Evolutionary conservation across 1,140 invertebrate species (phyloP), one percentile per base, ranked within the genome.

Genomic region (Drosophila obscura): DNA sequence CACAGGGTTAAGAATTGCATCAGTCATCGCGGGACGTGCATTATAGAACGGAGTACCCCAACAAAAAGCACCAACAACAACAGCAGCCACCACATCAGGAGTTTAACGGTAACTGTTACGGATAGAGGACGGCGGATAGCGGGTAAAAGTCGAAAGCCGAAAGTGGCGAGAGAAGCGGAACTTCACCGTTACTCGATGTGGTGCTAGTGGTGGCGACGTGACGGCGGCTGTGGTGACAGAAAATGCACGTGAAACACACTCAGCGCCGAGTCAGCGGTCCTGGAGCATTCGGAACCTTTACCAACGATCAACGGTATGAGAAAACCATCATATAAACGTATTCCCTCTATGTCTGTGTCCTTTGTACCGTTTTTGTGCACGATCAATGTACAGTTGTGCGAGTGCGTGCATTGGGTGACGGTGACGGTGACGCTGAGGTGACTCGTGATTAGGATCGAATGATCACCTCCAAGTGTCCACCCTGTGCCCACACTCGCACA

Each of bases 181-280:
- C 39, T 53, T 51, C 62, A 67, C 22, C 63, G 59, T 67, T 68
- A 71, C 53, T 74, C 74, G 69, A 84, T 82, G 80, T 78, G 76
- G 66, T 62, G 68, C 58, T 65, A 46, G 62, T 49, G 57, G 53
- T 80, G 59, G 65, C 61, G 73, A 62, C 60, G 71, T 68, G 56
- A 74, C 65, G 52, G 31, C 55, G 71, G 72, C 66, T 55, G 63
- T 65, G 67, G 46, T 77, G 58, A 64, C 52, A 81, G 62, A 91
- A 91, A 80, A 91, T 91, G 90, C 90, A 91, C 75, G 90, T 91
- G 77, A 91, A 91, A 91, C 85, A 91, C 67, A 90, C 85, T 72
- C 90, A 91, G 77, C 79, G 90, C 48, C 83, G 90, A 88, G 90
- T 91, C 69, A 91, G 90, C 79, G 90, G 90, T 79, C 90, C 90